phyloP scores from a whole-genome alignment of 2,797 vertebrate genomes.

The Muscicapa comitata region DNA sequence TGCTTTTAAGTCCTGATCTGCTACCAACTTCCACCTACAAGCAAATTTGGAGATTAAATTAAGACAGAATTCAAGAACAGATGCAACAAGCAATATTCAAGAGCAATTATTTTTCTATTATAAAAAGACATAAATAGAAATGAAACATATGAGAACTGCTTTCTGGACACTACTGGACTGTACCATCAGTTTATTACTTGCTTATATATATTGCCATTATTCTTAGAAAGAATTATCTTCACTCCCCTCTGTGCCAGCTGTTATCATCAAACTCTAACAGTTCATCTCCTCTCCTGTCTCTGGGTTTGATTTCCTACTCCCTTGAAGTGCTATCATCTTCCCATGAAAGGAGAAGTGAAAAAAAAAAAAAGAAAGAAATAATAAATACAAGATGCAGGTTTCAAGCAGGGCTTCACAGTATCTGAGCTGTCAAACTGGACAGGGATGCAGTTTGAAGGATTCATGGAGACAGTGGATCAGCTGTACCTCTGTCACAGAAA shows the following conservation, averaged over 20 bases:
- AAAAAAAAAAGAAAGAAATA: background rate
- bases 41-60: background rate
- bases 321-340: background rate
- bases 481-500: background rate
- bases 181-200: background rate
- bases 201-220: background rate
- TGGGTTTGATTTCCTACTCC: background rate
- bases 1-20: background rate
- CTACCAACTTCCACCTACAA: background rate
- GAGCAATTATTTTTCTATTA: background rate
- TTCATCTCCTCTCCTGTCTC: background rate
- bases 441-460: background rate
- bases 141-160: background rate
- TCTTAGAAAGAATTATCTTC: background rate
- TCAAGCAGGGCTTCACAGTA: background rate
- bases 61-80: background rate
- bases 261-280: conserved; percentile 32
- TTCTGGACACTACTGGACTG: background rate
- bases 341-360: background rate
- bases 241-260: background rate
- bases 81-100: background rate
- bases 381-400: background rate
- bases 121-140: background rate
- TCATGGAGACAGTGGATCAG: background rate
- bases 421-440: background rate